Evolutionary conservation across 2,888 invertebrate genomes (phyloP), one percentile per base, ranked within the genome.

Genomic region (Lasioglossum oenotherae): DNA sequence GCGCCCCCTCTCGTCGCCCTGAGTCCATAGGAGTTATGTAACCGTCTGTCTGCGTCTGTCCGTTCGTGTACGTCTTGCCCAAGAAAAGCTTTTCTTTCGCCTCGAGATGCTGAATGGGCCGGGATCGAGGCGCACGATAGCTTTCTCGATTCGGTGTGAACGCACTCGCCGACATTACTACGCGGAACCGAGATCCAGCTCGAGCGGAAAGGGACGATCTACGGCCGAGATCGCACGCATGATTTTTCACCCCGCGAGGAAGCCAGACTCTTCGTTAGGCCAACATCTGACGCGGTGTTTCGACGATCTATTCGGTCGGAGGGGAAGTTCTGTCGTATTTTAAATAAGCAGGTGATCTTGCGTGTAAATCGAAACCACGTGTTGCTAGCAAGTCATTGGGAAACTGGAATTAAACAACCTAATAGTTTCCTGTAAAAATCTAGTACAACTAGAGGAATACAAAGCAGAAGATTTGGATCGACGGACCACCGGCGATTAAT

Each of bases 11-110:
- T 41, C 74, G 64, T 49, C 73, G 73, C 64, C 75, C 75, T 78
- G 78, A 31, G 75, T 77, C 67, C n/a, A 64, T 64, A 72, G 89
- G 92, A 93, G 94, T 94, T 94, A 94, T 93, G 94, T 94, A 94
- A 94, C 94, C 94, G 94, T 93, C 93, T 91, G 92, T 90, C 89
- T 64, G 64, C 88, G 91, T 88, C 89, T 88, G 91, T 90, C 92
- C 92, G 93, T 92, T 90, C 89, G 31, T 67, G 90, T 87, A 87
- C 82, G 80, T 87, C 88, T 89, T 85, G 90, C 88, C 89, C 67
- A 67, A 88, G 92, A 90, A 91, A 87, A 88, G 92, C 90, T 91
- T 73, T 67, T 79, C 89, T 89, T 90, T 91, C 90, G 91, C 89
- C 87, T 74, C 90, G 91, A n/a, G 85, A 89, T 91, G 91, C 31